Conservation (phyloP, 2,888 invertebrate species). For the Orthosia gracilis region DNA sequence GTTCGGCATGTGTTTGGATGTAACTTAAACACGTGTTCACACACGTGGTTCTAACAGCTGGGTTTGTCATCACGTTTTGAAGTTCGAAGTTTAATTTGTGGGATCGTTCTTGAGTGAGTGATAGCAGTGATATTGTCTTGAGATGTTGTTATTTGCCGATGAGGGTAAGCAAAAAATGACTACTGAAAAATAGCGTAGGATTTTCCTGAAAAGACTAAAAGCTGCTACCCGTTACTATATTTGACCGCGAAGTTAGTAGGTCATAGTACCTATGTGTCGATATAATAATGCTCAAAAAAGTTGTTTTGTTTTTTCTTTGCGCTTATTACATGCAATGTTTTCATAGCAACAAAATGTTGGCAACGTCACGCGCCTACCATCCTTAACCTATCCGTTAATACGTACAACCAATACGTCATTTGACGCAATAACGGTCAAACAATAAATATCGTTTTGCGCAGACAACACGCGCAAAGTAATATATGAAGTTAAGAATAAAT, state of each 20-base stretch:
- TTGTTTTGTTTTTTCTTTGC: slow-evolving; percentile 5
- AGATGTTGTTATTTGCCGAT: background rate
- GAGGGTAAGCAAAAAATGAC: no score
- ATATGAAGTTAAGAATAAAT: slow-evolving; percentile 92
- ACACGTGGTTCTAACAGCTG: slow-evolving; percentile 54
- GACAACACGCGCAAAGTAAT: slow-evolving; percentile 91
- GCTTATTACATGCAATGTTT: slow-evolving; percentile 20
- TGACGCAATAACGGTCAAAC: slow-evolving; percentile 90
- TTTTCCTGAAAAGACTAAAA: background rate
- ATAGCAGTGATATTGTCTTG: background rate
- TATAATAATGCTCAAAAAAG: background rate
- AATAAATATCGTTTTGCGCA: slow-evolving; percentile 91
- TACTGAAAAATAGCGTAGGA: background rate
- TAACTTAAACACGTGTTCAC: slow-evolving; percentile 47
- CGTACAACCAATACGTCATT: slow-evolving; percentile 90
- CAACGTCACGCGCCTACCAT: slow-evolving; percentile 80
- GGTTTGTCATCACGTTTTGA: slow-evolving; percentile 20
- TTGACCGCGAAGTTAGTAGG: background rate
- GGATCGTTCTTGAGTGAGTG: background rate
- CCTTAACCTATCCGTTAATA: slow-evolving; percentile 84
- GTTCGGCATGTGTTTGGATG: slow-evolving; percentile 42
- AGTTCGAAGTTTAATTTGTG: slow-evolving; percentile 13
- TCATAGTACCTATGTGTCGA: background rate
- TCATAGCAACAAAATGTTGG: slow-evolving; percentile 52
- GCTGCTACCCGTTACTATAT: no score